Evolutionary conservation across 2,888 invertebrate genomes (phyloP), one percentile per base, ranked within the genome.

Genomic region (Linnaemya tessellans): DNA sequence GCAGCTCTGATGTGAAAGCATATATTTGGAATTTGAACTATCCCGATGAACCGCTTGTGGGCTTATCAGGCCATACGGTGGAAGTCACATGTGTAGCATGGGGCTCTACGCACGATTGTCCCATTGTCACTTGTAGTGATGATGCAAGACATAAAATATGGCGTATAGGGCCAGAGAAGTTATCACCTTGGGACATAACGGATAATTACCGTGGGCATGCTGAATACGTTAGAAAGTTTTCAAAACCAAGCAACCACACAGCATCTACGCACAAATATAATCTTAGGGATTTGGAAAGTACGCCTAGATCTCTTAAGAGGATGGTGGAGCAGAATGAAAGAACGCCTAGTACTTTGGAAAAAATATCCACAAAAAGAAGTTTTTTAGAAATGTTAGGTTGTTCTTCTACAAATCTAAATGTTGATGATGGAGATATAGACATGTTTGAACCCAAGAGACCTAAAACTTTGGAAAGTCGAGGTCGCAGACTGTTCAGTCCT

Each of bases 41-140:
- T 70, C 92, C 93, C 87, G 93, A 96, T 0, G 92, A 93, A 81
- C 97, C 97, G 0, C 91, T 97, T 11, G 94, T 96, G 22, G 94
- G 94, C 70, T 93, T 98, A 5, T 93, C 93, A 0, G 97, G 97
- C 0, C 98, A 98, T 90, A 93, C 94, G 58, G 96, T 96, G 10
- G 98, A 98, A 93, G 98, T 98, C 0, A 97, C 97, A 0, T 96
- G 96, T 90, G 97, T 97, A 1, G 96, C 96, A 1, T 98, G 97
- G 97, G 95, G 95, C 87, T 87, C 90, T 4, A 91, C 92, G 11
- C 94, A 94, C 8, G 94, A 95, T 89, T 91, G 93, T 20, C 94
- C 94, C 90, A 92, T 97, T 62, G 95, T 97, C 15, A 97, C 97
- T 0, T 96, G 97, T 91, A 96, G 97, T 67, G 97, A 97, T 90